A percentile compares a stretch with the other conserved stretches of the same genome.
phyloP scores from a whole-genome alignment of 1,140 invertebrate species.

The Mactra quadrangularis region DNA sequence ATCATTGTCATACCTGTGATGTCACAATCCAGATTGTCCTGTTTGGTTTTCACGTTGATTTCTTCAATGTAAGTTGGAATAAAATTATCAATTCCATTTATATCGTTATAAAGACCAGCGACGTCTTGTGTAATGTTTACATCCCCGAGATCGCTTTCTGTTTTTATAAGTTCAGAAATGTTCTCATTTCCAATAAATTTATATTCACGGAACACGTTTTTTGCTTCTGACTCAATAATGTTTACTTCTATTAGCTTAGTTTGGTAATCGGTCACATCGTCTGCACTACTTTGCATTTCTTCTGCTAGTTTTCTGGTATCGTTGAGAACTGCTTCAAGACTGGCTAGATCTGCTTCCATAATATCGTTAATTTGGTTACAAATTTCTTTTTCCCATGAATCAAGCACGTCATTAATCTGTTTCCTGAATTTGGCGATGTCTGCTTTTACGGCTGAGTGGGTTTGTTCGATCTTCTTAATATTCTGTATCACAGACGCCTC shows the following conservation, averaged over 20 bases:
- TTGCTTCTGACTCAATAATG: constrained; percentile 18
- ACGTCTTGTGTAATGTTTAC: constrained; percentile 19
- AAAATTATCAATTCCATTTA: constrained; percentile 7
- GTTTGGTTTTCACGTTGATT: constrained; percentile 23
- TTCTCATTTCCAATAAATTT: constrained; percentile 12
- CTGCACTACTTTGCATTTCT: neutral
- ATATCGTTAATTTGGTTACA: neutral
- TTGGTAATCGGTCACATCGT: constrained; percentile 12
- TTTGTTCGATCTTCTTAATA: constrained; percentile 21
- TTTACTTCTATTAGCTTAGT: constrained; percentile 13
- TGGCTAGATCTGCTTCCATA: neutral
- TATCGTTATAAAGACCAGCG: constrained; percentile 17
- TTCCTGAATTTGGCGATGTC: constrained; percentile 12
- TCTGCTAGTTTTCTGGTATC: neutral
- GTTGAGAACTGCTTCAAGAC: neutral
- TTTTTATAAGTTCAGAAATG: constrained; percentile 17
- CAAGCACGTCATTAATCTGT: constrained; percentile 5
- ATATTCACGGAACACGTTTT: constrained; percentile 20
- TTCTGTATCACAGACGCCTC: constrained; percentile 15
- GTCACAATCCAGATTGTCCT: constrained; percentile 15
- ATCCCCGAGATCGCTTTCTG: neutral
- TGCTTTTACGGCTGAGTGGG: constrained; percentile 1
- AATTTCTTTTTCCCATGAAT: constrained; percentile 20
- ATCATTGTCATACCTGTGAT: constrained; percentile 26
- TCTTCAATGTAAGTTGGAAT: constrained; percentile 18